phyloP scores from a whole-genome alignment of 2,888 invertebrate species.

The Leptothorax acervorum region DNA sequence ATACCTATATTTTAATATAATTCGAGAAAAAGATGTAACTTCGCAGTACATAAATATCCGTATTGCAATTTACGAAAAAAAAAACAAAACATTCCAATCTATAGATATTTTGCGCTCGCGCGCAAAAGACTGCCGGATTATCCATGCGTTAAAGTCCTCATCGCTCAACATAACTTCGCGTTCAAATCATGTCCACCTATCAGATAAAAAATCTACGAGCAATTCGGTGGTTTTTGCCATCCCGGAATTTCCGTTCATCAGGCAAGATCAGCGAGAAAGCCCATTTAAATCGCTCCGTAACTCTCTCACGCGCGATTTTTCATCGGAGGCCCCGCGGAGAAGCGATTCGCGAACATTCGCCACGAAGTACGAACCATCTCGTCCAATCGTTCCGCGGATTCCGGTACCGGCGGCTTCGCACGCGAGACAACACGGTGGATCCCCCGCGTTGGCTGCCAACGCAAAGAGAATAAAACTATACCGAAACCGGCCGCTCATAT shows the following conservation, averaged over 20 bases:
- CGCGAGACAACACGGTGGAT: constrained; percentile 27
- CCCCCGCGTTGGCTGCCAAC: constrained; percentile 43
- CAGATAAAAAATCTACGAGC: not conserved
- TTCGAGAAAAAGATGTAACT: not conserved
- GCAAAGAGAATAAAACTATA: constrained; percentile 39
- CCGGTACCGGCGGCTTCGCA: constrained; percentile 11
- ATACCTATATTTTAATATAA: not conserved
- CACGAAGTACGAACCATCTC: not conserved
- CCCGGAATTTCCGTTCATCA: not conserved
- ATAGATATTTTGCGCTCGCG: not conserved
- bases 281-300: not conserved
- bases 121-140: not conserved
- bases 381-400: constrained; percentile 22
- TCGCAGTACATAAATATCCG: not conserved
- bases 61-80: not conserved
- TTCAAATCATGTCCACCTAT: not conserved
- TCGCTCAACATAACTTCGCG: not conserved
- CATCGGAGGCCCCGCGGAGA: not conserved
- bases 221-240: not conserved
- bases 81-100: no score
- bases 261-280: not conserved
- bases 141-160: constrained; percentile 31
- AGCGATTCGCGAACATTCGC: constrained; percentile 13
- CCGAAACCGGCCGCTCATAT: constrained; percentile 50
- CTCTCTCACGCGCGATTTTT: constrained; percentile 14